Conservation (phyloP, 2,888 invertebrate species). For the Craniophora ligustri region DNA sequence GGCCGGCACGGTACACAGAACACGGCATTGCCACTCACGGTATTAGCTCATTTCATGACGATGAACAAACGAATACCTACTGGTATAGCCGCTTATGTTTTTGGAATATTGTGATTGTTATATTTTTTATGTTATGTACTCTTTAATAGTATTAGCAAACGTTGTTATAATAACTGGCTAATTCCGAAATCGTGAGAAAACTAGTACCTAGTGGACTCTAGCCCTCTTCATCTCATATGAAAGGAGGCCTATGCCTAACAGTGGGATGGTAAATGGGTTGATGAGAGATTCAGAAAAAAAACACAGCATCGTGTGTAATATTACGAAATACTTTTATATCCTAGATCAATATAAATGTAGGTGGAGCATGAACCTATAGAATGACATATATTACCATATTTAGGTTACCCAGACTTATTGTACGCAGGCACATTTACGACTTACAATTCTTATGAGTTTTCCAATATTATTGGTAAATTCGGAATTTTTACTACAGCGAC, state of each 20-base stretch:
- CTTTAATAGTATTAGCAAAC: no score
- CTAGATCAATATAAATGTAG: background rate
- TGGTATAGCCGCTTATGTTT: constrained; percentile 1
- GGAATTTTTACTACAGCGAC: constrained; percentile 21
- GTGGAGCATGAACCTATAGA: constrained; percentile 4
- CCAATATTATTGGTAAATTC: constrained; percentile 31
- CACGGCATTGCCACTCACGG: constrained; percentile 33
- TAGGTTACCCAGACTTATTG: background rate
- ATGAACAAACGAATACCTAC: constrained; percentile 28
- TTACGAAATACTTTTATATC: no score
- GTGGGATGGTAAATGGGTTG: no score
- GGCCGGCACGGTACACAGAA: constrained; percentile 52
- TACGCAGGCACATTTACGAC: constrained; percentile 20
- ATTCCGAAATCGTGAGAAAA: no score
- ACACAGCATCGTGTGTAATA: no score
- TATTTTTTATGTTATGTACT: no score
- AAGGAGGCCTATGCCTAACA: no score
- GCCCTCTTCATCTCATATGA: no score
- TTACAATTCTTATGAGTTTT: constrained; percentile 25
- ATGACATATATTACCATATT: constrained; percentile 21
- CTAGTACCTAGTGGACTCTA: no score
- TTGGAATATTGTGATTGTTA: background rate
- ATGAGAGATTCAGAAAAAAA: no score
- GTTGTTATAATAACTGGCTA: no score
- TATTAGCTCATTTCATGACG: constrained; percentile 38